A percentile compares a stretch with the other conserved stretches of the same genome.
phyloP scores from a whole-genome alignment of 2,113 vertebrate genomes.

The Anolis carolinensis region DNA sequence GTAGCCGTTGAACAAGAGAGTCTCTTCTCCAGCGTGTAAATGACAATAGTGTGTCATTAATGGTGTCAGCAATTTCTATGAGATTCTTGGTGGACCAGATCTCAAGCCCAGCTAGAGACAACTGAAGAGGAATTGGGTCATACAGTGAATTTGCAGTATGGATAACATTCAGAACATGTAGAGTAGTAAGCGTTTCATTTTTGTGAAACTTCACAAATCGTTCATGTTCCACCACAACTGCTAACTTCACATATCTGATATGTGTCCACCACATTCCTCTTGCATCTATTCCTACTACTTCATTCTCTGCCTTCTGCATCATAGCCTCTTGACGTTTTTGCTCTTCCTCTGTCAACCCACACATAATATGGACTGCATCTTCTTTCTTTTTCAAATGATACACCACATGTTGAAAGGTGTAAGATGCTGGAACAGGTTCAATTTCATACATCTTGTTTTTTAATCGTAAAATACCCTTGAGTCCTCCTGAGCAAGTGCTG shows the following conservation, averaged over 20 bases:
- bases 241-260: slow-evolving; percentile 28
- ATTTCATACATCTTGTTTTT: slow-evolving; percentile 56
- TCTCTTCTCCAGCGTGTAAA: rapidly evolving
- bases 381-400: slow-evolving; percentile 31
- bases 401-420: slow-evolving; percentile 56
- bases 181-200: neutral
- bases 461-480: slow-evolving; percentile 54
- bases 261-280: neutral
- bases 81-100: slow-evolving; percentile 19
- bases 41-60: rapidly evolving
- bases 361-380: neutral
- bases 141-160: neutral
- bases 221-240: neutral
- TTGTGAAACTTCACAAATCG: slow-evolving; percentile 33
- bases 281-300: neutral
- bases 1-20: neutral
- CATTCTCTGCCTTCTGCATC: neutral
- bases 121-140: neutral
- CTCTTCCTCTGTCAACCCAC: slow-evolving; percentile 1
- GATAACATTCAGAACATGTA: neutral
- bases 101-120: neutral
- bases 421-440: slow-evolving; percentile 40
- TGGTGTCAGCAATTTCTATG: neutral
- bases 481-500: slow-evolving; percentile 53
- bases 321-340: neutral